phyloP scores from a whole-genome alignment of 2,797 vertebrate species.

The Melanogrammus aeglefinus region DNA sequence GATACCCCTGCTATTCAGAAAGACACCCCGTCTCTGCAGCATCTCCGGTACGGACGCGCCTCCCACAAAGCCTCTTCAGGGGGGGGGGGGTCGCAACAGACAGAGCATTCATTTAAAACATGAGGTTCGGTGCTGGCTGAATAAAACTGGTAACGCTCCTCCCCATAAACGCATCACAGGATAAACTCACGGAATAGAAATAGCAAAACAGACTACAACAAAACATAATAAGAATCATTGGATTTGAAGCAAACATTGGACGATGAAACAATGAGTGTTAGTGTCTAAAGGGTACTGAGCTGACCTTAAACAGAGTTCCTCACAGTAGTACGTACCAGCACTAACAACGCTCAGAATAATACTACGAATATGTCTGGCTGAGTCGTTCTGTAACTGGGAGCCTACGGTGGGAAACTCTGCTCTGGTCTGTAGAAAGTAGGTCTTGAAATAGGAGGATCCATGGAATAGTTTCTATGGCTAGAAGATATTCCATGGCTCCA shows the following conservation, averaged over 20 bases:
- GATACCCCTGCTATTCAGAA: slow-evolving; percentile 63
- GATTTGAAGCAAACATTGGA: background rate
- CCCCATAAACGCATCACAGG: background rate
- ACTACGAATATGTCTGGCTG: background rate
- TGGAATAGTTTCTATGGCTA: background rate
- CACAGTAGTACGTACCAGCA: slow-evolving; percentile 1
- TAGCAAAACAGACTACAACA: slow-evolving; percentile 63
- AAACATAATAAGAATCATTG: background rate
- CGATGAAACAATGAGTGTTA: slow-evolving; percentile 32
- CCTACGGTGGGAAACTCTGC: background rate
- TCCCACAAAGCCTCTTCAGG: background rate
- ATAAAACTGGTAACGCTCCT: background rate
- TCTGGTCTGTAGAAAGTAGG: background rate
- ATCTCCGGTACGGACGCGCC: background rate
- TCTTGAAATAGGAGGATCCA: background rate
- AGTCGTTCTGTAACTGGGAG: background rate
- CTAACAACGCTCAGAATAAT: background rate
- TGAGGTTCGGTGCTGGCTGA: background rate
- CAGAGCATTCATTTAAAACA: background rate
- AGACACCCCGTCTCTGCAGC: slow-evolving; percentile 20
- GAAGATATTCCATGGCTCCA: background rate
- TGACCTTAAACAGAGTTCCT: slow-evolving; percentile 34
- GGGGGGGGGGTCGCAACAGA: background rate
- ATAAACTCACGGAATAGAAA: background rate
- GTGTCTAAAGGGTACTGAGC: slow-evolving; percentile 33